Conservation (phyloP, 2,888 invertebrate species). For the Steinernema carpocapsae region DNA sequence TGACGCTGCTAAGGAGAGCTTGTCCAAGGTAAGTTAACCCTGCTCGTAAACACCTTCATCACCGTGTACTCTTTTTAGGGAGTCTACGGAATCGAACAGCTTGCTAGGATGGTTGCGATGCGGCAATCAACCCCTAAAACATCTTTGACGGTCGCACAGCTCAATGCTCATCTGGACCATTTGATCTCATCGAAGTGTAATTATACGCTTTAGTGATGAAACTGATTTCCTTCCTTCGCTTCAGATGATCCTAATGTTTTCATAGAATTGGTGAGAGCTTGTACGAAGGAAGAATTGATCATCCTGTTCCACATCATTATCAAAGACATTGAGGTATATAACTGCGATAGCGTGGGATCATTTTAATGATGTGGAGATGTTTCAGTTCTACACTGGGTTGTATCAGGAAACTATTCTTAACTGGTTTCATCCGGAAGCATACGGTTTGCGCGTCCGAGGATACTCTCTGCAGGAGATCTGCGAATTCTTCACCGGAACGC, state of each 20-base stretch:
- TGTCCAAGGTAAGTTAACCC: no score
- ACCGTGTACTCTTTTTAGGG: no score
- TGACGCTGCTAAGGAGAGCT: no score
- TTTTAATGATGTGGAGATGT: no score
- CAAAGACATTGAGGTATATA: background rate
- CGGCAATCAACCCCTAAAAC: no score
- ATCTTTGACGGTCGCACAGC: no score
- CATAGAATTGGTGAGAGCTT: background rate
- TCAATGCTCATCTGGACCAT: no score
- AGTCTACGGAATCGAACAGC: no score
- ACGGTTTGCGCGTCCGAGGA: background rate
- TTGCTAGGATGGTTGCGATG: no score
- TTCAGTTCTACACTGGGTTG: background rate
- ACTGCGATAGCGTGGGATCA: background rate
- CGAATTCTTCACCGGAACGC: background rate
- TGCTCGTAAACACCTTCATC: no score
- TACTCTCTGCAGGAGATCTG: background rate
- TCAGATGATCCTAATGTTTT: no score
- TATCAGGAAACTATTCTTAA: background rate
- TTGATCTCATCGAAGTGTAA: no score
- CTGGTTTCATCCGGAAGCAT: slow-evolving; percentile 5
- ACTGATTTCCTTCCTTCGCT: background rate
- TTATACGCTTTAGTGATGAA: background rate
- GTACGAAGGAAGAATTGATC: background rate
- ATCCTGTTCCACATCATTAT: background rate